Evolutionary conservation across 2,113 vertebrate species (phyloP), one percentile per base, ranked within the genome.

Genomic region (Melospiza melodia): DNA sequence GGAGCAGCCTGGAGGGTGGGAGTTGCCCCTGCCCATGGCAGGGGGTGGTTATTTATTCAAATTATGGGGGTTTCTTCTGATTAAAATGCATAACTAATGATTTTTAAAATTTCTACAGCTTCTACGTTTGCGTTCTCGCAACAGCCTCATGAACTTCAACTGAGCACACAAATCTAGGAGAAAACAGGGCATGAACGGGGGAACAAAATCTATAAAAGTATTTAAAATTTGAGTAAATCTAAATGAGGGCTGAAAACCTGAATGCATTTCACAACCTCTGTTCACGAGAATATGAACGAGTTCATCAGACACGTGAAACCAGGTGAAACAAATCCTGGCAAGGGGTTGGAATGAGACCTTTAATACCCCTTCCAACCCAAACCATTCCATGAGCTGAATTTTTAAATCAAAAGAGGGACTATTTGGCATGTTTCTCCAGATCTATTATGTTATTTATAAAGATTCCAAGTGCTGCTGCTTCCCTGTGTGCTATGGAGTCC

Each of bases 201-300:
- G 11, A 5, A 4, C 2, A 23, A 19, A 23, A 11, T 25, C 27
- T 2, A 2, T 10, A 10, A 25, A 57, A 37, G 10, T 20, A 4
- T 3, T 37, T 20, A 20, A 57, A 80, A 57, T 25, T 12, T 20
- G 41, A 37, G 17, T 33, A 48, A 25, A 37, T 46, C 13, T 19
- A 8, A 67, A 16, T 12, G 12, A 46, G 16, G 33, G 16, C 4
- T 57, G 16, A 57, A 46, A 30, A 57, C 27, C 41, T 48, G 51
- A 37, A 31, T 25, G 21, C 8, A 57, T 57, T 67, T 48, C 52
- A 33, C 21, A 20, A 5, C 8, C 16, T 67, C 33, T 37, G 33
- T 2, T 44, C 51, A 37, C 25, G 39, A 55, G 41, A 10, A 37
- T 12, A 14, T 2, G 62, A 46, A 66, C 0, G 3, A 44, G 62